These are phyloP conservation scores for Chionomys nivalis DNA, from an alignment of 2,113 vertebrate genomes.

Conservation along the genomic window DNA sequence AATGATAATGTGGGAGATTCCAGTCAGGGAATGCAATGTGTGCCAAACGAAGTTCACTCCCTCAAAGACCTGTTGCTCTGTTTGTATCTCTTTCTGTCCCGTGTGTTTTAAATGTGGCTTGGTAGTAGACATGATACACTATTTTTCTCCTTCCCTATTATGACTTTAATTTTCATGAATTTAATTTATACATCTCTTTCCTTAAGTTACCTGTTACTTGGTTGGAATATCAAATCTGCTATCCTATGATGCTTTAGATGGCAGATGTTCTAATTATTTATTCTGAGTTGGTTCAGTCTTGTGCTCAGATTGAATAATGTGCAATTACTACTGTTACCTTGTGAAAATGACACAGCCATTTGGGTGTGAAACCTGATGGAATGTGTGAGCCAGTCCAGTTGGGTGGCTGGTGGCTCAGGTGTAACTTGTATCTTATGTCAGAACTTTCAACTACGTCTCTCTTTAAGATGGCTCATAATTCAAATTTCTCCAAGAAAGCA, in stretches of 20 bases:
- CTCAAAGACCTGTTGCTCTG: background rate
- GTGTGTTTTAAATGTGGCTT: conserved; percentile 9
- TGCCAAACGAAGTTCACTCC: background rate
- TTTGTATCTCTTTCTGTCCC: background rate
- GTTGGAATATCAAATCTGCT: background rate
- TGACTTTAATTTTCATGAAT: too few species aligned
- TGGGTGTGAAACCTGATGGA: background rate
- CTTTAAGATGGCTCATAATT: background rate
- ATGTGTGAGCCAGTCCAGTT: background rate
- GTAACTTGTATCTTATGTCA: background rate
- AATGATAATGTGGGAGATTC: background rate
- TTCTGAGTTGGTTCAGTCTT: conserved; percentile 46
- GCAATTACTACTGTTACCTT: background rate
- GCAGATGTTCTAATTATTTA: conserved; percentile 14
- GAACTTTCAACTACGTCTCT: background rate
- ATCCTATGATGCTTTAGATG: background rate
- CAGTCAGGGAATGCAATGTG: background rate
- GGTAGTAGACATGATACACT: background rate
- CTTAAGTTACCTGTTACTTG: background rate
- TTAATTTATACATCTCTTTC: background rate
- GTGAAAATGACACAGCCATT: background rate
- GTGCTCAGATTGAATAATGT: background rate
- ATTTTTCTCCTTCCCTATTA: background rate
- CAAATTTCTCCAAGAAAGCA: background rate
- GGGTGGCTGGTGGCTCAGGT: background rate